These are phyloP conservation scores for Hexactinellida sp. DNA, from an alignment of 37 sponge, comb jelly and placozoan species.

Conservation along the genomic window DNA sequence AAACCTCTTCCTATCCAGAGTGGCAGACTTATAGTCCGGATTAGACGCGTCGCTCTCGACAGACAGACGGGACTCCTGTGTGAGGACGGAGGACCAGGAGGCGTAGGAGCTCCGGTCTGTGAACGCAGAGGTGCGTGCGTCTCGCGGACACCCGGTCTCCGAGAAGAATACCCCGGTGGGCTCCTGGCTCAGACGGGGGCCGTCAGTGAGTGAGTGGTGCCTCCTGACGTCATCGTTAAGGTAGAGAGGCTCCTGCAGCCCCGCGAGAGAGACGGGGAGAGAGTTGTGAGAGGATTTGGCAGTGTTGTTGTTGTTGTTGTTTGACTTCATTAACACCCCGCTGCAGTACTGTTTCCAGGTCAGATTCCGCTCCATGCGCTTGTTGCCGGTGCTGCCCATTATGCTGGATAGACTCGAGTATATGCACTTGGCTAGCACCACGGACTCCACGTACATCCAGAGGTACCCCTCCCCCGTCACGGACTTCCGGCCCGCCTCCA, in stretches of 20 bases:
- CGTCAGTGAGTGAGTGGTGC: neutral
- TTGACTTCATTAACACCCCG: neutral
- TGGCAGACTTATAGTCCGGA: neutral
- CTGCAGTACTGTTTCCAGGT: slow-evolving; percentile 5
- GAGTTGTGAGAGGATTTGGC: neutral
- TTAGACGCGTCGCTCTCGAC: neutral
- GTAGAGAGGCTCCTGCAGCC: neutral
- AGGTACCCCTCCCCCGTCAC: neutral
- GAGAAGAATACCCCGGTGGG: slow-evolving; percentile 19
- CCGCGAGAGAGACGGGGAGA: neutral
- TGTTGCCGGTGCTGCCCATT: neutral
- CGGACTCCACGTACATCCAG: neutral
- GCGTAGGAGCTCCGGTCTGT: neutral
- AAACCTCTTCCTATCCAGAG: neutral
- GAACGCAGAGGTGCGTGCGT: neutral
- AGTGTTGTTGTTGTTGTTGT: neutral
- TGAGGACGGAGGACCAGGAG: neutral
- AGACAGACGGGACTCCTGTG: neutral
- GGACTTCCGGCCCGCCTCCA: neutral
- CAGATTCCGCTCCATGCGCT: neutral
- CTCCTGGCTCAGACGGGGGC: neutral
- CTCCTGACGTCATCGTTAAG: neutral
- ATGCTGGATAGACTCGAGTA: neutral
- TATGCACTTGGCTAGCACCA: neutral
- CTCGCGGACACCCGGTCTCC: neutral